Base-by-base conservation (phyloP, 2,888 invertebrate species). In the Polylopha cassiicola region DNA sequence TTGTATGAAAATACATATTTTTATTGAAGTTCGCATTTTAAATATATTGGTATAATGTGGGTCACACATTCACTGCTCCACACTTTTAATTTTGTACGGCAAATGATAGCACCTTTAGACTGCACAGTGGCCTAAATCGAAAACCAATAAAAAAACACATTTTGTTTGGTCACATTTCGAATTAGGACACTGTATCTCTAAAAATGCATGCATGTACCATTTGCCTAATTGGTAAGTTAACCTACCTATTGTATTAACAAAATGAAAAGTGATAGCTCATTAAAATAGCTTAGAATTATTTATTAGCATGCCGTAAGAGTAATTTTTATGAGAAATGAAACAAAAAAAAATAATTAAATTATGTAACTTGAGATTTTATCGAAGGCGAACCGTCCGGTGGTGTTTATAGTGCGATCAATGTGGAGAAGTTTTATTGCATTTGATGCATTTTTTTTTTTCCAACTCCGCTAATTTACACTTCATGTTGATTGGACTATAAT, bases 301-400 rank as follows among this genome's bases (percentile, higher is more conserved):
- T 81, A 82, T 80, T 79, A 81, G 84, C 82, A 82, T 80, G 81
- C 76, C 62, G 53, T 77, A 74, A 61, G 56, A 45, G 48, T 65
- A 68, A 63, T 61, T 61, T 67, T 58, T n/a, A n/a, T n/a, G n/a
- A n/a, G n/a, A n/a, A n/a, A 66, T 61, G 54, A 53, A 59, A 58
- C 54, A 60, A 61, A 62, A 55, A 55, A 60, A 49, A 53, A 55
- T 50, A 49, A 53, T 58, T 42, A 49, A 50, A 46, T 47, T 47
- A 48, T 45, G 39, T 33, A 65, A 70, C 66, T 64, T 68, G 60
- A 53, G 38, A 44, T 44, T 51, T 48, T 57, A 55, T 57, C 58
- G 56, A 65, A 65, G 69, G 64, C 59, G 55, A 65, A 58, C 80
- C 80, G 81, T 80, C 79, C 74, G 55, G 43, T 50, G 48, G 53